Evolutionary conservation across 2,113 vertebrate genomes (phyloP), one percentile per base, ranked within the genome.

Genomic region (Sprattus sprattus): DNA sequence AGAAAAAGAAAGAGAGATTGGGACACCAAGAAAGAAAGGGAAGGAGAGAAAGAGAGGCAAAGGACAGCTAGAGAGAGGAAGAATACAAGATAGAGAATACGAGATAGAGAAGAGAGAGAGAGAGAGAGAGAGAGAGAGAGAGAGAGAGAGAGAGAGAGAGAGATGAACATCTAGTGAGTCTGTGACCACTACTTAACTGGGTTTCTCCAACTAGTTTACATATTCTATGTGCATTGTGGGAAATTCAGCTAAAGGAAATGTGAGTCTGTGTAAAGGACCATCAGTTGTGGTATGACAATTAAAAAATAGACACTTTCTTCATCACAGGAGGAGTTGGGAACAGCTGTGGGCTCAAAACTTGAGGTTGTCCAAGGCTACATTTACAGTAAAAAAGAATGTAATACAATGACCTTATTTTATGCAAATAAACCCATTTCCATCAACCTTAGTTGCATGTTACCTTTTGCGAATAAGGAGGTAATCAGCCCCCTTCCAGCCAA

Each of bases 131-230:
- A 85, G 86, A 3, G 78, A 89, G 47, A 13, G 71, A 82, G 83
- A 32, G 81, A 86, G 89, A 90, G 86, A 87, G 83, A 86, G 89
- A 85, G 89, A 84, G 89, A 90, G 91, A 92, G 88, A 92, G 87
- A 78, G 13, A 28, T 39, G 71, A 78, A 16, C 28, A 18, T 78
- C 32, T 1, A 78, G 25, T 78, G 71, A 13, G 71, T 32, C 39
- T 11, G 28, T 28, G 32, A 78, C 71, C 32, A 9, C 25, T 39
- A 4, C 3, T n/a, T 39, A 4, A 3, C 64, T 39, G 1, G 11
- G 71, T 78, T 32, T 32, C 54, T 60, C 54, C 54, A 60, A 60
- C 18, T 60, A 6, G 22, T 60, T 60, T 60, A 5, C 54, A 60
- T 22, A 22, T 60, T 22, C 7, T 20, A 60, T 60, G 54, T 7